A percentile compares a stretch with the other conserved stretches of the same genome.
phyloP scores from a whole-genome alignment of 1,140 invertebrate genomes.

The Drosophila tsacasi region DNA sequence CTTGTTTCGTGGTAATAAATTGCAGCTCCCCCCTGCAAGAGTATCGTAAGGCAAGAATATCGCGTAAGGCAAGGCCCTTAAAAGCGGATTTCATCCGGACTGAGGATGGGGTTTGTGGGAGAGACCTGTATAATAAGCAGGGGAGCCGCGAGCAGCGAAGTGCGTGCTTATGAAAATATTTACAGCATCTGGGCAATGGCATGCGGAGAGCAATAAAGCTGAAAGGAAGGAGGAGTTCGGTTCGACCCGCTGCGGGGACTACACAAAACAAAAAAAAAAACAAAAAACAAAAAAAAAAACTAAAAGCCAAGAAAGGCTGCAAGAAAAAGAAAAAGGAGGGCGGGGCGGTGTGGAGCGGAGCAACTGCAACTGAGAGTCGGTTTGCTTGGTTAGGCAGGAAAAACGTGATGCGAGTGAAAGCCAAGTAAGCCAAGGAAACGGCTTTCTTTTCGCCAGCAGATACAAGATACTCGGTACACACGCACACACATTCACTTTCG shows the following conservation, averaged over 20 bases:
- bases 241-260: neutral
- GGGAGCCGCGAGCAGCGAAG: slow-evolving; percentile 7
- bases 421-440: slow-evolving; percentile 53
- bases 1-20: slow-evolving; percentile 31
- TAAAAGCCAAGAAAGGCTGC: slow-evolving; percentile 16
- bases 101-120: slow-evolving; percentile 18
- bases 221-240: slow-evolving; percentile 38
- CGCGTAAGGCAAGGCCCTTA: slow-evolving; percentile 12
- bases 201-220: slow-evolving; percentile 66
- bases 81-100: slow-evolving; percentile 9
- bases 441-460: slow-evolving; percentile 53
- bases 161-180: slow-evolving; percentile 69
- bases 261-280: neutral
- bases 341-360: neutral
- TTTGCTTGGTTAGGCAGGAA: slow-evolving; percentile 42
- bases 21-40: slow-evolving; percentile 6
- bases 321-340: slow-evolving; percentile 16
- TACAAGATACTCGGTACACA: slow-evolving; percentile 36
- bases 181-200: slow-evolving; percentile 67
- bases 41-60: neutral
- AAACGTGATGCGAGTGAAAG: slow-evolving; percentile 56
- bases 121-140: slow-evolving; percentile 10
- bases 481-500: slow-evolving; percentile 37
- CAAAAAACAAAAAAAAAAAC: slow-evolving; percentile 1
- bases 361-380: slow-evolving; percentile 12